Evolutionary conservation across 2,888 invertebrate genomes (phyloP), one percentile per base, ranked within the genome.

Genomic region (Bugulina stolonifera): DNA sequence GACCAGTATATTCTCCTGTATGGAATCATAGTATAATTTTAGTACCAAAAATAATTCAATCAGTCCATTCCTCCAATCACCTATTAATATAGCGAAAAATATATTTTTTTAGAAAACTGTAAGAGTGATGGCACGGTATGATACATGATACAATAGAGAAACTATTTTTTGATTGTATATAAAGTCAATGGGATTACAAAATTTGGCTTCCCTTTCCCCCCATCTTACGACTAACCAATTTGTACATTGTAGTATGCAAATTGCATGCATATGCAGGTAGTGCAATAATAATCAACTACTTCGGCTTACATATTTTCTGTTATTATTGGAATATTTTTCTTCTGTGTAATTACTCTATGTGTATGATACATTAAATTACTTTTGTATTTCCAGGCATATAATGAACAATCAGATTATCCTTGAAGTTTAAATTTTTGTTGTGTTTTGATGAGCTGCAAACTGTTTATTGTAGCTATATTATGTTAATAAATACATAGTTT

Each of bases 61-160:
- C 64, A 64, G 64, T 64, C 64, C 64, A 64, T 64, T 64, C 64
- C 64, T 34, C 27, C 64, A 64, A 64, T 64, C 64, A 64, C 10
- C 2, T 32, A 14, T 25, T 64, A 27, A 64, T 14, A 3, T 32
- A 14, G 10, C 32, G 64, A 10, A 64, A 14, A 64, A 32, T 64
- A 64, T 64, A 64, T 64, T 64, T 64, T 64, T 64, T 27, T 64
- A 64, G 64, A 10, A 27, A 64, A 14, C 14, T n/a, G n/a, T n/a
- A n/a, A n/a, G n/a, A n/a, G n/a, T n/a, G n/a, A n/a, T n/a, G n/a
- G n/a, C n/a, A n/a, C n/a, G n/a, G n/a, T n/a, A n/a, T n/a, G n/a
- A n/a, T n/a, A n/a, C n/a, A n/a, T n/a, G n/a, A n/a, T n/a, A 27
- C 5, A 32, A 14, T 29, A 57, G 29, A 64, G 64, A 32, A 29